Evolutionary conservation across 2,888 invertebrate species (phyloP), one percentile per base, ranked within the genome.

Genomic region (Petrolisthes manimaculis): DNA sequence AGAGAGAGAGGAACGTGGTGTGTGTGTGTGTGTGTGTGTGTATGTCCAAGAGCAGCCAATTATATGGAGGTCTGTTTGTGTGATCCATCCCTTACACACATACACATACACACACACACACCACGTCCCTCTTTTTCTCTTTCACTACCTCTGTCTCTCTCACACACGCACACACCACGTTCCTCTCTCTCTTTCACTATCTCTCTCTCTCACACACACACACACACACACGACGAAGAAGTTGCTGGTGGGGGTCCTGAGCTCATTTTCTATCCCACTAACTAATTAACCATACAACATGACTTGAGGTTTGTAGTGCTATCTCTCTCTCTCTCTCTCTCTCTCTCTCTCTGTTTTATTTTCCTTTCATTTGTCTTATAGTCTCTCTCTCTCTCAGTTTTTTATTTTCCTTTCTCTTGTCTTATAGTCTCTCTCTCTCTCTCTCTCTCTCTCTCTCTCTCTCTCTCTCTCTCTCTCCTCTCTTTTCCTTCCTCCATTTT

Each of bases 191-290:
- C 18, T 14, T 3, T 14, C 12, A 2, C 12, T 67, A 2, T 14
- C 14, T 14, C 18, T 14, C 12, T 67, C 12, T 67, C 3, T 14
- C 14, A 18, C 67, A 67, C 12, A 67, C 12, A 67, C 1, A 67
- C 12, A 12, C 14, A 14, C 18, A 67, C 18, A 67, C 18, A 37
- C 37, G 1, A 37, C 37, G 37, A 1, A 37, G 79, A 79, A 55
- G 24, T 21, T 21, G 81, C 9, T 12, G 0, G 21, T 14, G 83
- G 77, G 61, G 84, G 61, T 56, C 77, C 1, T 55, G 61, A 84
- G 21, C 61, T 84, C 84, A 77, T 77, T 77, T 56, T 55, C 81
- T 67, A 84, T 21, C 61, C 77, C n/a, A 37, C 14, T 61, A 55
- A 61, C 77, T 77, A 67, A 78, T 84, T 78, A 78, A 84, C 53